Conservation (phyloP, 2,888 invertebrate genomes). For the Alviniconcha strummeri region DNA sequence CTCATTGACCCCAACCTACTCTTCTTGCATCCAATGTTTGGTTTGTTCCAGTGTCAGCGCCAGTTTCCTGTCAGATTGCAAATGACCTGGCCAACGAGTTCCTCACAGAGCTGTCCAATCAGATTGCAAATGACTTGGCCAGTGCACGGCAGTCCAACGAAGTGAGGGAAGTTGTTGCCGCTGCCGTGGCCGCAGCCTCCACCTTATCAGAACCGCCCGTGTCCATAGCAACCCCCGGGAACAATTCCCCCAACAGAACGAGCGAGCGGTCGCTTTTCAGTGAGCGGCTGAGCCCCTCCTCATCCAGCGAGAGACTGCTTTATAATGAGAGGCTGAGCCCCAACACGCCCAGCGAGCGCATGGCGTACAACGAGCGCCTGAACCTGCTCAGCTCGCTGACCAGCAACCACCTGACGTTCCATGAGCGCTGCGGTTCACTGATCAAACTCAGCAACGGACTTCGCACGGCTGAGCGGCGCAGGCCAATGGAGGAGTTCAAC, state of each 20-base stretch:
- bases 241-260: constrained; percentile 17
- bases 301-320: constrained; percentile 74
- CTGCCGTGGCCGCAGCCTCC: constrained; percentile 41
- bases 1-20: no score
- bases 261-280: constrained; percentile 10
- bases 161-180: constrained; percentile 44
- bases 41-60: constrained; percentile 10
- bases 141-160: constrained; percentile 39
- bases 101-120: constrained; percentile 62
- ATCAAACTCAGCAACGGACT: constrained; percentile 79
- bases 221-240: constrained; percentile 6
- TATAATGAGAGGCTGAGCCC: constrained; percentile 16
- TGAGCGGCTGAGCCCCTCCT: constrained; percentile 26
- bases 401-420: constrained; percentile 81
- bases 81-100: constrained; percentile 69
- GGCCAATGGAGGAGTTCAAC: constrained; percentile 72
- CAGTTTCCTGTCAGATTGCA: constrained; percentile 49
- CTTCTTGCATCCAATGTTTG: no score
- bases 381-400: constrained; percentile 28
- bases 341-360: constrained; percentile 33
- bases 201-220: constrained; percentile 36
- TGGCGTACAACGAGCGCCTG: constrained; percentile 30
- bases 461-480: constrained; percentile 67
- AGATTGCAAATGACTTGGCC: constrained; percentile 62
- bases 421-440: constrained; percentile 89